Conservation (phyloP, 2,113 vertebrate genomes). For the Brachyistius frenatus region DNA sequence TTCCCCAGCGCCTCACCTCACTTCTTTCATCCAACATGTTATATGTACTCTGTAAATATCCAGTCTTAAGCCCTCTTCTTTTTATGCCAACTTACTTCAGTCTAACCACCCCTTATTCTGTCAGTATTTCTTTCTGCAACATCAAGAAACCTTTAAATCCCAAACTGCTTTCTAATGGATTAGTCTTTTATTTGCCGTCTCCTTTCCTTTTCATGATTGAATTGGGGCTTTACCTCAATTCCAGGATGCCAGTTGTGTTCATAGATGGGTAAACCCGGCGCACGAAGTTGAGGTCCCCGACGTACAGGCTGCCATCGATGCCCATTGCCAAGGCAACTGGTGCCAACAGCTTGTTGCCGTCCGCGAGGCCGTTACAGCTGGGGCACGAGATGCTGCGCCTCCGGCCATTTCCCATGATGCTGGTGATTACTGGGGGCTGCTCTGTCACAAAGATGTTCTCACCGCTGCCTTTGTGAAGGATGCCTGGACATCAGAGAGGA, state of each 20-base stretch:
- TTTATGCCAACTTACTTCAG: neutral
- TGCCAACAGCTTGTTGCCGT: constrained; percentile 98
- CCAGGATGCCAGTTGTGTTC: constrained; percentile 97
- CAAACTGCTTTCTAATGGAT: constrained; percentile 12
- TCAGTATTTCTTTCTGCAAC: constrained; percentile 2
- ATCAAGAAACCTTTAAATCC: constrained; percentile 23
- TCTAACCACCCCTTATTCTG: neutral
- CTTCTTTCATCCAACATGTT: constrained; percentile 40
- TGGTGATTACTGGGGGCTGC: constrained; percentile 96
- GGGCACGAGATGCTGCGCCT: constrained; percentile 98
- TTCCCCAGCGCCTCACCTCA: constrained; percentile 50
- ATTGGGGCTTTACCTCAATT: constrained; percentile 87
- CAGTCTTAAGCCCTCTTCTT: neutral
- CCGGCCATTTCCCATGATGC: constrained; percentile 97
- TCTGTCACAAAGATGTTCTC: constrained; percentile 98
- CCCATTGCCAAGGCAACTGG: constrained; percentile 97
- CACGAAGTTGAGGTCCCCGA: constrained; percentile 98
- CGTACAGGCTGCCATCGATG: constrained; percentile 95
- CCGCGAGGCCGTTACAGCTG: constrained; percentile 97
- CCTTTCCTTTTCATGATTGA: neutral
- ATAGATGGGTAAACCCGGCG: constrained; percentile 96
- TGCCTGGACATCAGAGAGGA: constrained; percentile 83
- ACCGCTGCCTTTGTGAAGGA: constrained; percentile 97
- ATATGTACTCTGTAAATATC: constrained; percentile 43
- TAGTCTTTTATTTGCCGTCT: neutral